Evolutionary conservation across 1,140 invertebrate genomes (phyloP).

Genomic region (Eumaeus atala): DNA sequence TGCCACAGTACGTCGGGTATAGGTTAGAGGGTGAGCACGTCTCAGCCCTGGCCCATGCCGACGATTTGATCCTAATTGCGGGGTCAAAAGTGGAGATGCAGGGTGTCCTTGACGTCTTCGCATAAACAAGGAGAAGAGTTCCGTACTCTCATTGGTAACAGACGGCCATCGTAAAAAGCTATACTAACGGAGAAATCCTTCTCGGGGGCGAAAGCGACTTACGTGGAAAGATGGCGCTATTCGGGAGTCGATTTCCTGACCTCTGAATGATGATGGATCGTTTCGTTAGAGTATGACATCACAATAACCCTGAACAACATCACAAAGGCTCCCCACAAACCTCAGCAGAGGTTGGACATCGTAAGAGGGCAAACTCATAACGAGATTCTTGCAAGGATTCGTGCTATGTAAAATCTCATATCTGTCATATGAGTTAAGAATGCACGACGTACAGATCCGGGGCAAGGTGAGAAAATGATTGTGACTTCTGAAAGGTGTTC

Average conservation of each 20-base stretch:
- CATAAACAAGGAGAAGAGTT: constrained; percentile 45
- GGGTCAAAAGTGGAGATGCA: constrained; percentile 40
- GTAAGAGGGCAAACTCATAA: constrained; percentile 34
- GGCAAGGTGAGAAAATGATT: not conserved
- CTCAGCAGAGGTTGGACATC: constrained; percentile 38
- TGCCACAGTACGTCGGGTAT: too few relatives aligned
- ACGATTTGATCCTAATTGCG: constrained; percentile 49
- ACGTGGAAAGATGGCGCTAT: constrained; percentile 36
- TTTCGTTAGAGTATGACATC: constrained; percentile 17
- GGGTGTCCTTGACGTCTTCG: too few relatives aligned
- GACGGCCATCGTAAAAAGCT: constrained; percentile 34
- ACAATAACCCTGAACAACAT: constrained; percentile 23
- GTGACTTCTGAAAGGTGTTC: not conserved
- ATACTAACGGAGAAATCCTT: constrained; percentile 26
- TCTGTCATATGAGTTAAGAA: constrained; percentile 26
- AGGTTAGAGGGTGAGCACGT: too few relatives aligned
- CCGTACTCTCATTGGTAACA: constrained; percentile 33
- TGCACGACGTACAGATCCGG: constrained; percentile 30
- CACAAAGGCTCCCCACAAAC: constrained; percentile 42
- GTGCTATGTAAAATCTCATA: constrained; percentile 30
- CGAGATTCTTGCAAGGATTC: constrained; percentile 32
- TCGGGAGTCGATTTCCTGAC: constrained; percentile 35
- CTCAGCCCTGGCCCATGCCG: constrained; percentile 56
- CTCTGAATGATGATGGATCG: constrained; percentile 25
- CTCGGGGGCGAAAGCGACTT: constrained; percentile 19